Conservation (phyloP, 2,888 invertebrate genomes). For the Habroteleia sp. region DNA sequence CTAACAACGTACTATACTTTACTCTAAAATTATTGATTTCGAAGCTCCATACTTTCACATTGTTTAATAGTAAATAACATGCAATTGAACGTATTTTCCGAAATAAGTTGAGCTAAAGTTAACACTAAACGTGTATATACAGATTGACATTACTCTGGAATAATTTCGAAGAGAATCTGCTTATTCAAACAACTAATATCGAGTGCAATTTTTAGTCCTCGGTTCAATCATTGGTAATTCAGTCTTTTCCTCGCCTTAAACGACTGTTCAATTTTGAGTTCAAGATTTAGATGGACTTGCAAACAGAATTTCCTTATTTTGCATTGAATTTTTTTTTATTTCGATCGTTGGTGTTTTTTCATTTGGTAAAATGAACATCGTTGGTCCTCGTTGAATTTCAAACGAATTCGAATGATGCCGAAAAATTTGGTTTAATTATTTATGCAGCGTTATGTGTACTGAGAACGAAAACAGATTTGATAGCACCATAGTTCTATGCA, state of each 20-base stretch:
- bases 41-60: constrained; percentile 58
- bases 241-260: too few species aligned
- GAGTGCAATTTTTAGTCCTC: neutral
- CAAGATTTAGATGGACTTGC: too few species aligned
- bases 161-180: constrained; percentile 27
- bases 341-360: too few species aligned
- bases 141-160: constrained; percentile 18
- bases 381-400: too few species aligned
- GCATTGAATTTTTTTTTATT: neutral
- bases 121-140: constrained; percentile 20
- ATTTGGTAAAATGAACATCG: neutral
- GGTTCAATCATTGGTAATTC: too few species aligned
- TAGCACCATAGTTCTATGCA: too few species aligned
- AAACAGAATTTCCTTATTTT: too few species aligned
- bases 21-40: constrained; percentile 46
- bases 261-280: too few species aligned
- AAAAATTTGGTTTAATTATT: too few species aligned
- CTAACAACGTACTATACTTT: constrained; percentile 22
- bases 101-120: constrained; percentile 11
- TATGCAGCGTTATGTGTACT: too few species aligned
- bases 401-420: neutral
- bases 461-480: too few species aligned
- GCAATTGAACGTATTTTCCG: too few species aligned
- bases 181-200: neutral
- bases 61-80: constrained; percentile 4